phyloP scores from a whole-genome alignment of 2,113 vertebrate genomes.

The Oostethus manadensis region DNA sequence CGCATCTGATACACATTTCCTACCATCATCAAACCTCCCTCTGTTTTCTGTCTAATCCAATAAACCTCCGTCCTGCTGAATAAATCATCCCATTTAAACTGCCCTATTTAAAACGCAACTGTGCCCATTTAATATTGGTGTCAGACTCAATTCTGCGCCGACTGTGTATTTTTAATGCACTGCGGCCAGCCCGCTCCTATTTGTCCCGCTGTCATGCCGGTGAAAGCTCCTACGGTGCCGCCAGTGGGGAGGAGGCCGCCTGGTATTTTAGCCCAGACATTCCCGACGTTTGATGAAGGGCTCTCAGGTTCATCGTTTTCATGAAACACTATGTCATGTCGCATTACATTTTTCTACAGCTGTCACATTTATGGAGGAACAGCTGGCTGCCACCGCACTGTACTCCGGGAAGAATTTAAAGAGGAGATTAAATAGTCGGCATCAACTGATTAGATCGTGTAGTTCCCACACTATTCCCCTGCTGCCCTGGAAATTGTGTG shows the following conservation, averaged over 20 bases:
- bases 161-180: slow-evolving; percentile 17
- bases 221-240: slow-evolving; percentile 7
- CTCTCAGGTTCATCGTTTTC: slow-evolving; percentile 9
- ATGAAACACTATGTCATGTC: slow-evolving; percentile 9
- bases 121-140: slow-evolving; percentile 14
- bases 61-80: slow-evolving; percentile 13
- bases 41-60: not conserved
- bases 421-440: slow-evolving; percentile 25
- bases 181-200: slow-evolving; percentile 5
- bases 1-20: slow-evolving; percentile 10
- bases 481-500: slow-evolving; percentile 12
- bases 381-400: slow-evolving; percentile 20
- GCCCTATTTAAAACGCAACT: slow-evolving; percentile 22
- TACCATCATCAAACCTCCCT: not conserved
- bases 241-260: slow-evolving; percentile 5
- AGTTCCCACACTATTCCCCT: slow-evolving; percentile 7
- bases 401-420: slow-evolving; percentile 27
- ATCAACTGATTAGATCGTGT: slow-evolving; percentile 8
- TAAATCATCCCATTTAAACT: slow-evolving; percentile 30
- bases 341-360: slow-evolving; percentile 12
- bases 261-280: not conserved
- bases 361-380: slow-evolving; percentile 19
- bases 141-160: slow-evolving; percentile 20
- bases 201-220: slow-evolving; percentile 9
- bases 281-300: slow-evolving; percentile 11